Base-by-base conservation (phyloP, 2,113 vertebrate genomes). In the Romanogobio albipinnatus region DNA sequence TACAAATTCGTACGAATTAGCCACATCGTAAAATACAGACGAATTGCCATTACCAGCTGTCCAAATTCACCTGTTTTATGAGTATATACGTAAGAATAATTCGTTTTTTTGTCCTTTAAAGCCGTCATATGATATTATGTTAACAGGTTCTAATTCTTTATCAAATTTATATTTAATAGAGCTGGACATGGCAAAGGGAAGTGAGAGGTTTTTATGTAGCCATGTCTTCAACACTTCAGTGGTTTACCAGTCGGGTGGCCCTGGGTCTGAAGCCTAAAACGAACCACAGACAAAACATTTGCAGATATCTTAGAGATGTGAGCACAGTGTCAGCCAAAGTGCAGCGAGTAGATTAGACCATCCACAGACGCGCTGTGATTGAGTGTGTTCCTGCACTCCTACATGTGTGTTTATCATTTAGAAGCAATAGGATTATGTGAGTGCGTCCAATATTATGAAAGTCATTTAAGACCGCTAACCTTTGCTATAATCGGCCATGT, bases 261-360 rank as follows among this genome's bases (percentile, higher is more conserved):
- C 19, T 0, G 9, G 1, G 33, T 70, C 33, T 70, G 66, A 49
- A 58, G 53, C 2, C 53, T 56, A 22, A 56, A 56, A 56, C 8
- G 17, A 56, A 22, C 53, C 17, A 22, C 53, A 56, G 53, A 56
- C 53, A 56, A 56, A 56, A n/a, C 68, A 59, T 7, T 26, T 1
- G 9, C 68, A 45, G n/a, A 47, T 74, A 39, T 74, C 77, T 49
- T 24, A 9, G 66, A 5, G 9, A 75, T 81, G 76, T 62, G 43
- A 78, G 45, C 81, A 26, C 43, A 51, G 68, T 84, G 83, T 89
- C 75, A 87, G 84, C 84, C 81, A 83, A 85, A 86, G 86, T 87
- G n/a, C 77, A 87, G 64, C 47, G 15, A 79, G 86, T 15, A 59
- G 75, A 56, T 22, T 19, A 56, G 53, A 22, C 17, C 53, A 8